A percentile compares a stretch with the other conserved stretches of the same genome.
Conservation (phyloP, 2,113 vertebrate genomes). For the Mixornis gularis region DNA sequence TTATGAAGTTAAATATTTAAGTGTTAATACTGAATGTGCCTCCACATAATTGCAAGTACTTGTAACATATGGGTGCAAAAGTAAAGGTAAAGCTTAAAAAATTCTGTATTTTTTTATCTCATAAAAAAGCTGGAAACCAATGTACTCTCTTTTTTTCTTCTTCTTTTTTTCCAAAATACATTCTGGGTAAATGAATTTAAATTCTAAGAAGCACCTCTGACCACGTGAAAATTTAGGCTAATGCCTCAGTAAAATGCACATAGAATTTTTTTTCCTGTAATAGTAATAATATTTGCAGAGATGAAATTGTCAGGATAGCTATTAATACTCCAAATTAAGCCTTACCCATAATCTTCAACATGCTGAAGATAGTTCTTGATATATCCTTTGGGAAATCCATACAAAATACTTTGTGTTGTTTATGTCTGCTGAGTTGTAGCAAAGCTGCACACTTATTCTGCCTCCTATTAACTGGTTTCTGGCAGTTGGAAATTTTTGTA, state of each 20-base stretch:
- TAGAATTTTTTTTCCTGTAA: background rate
- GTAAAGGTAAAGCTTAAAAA: background rate
- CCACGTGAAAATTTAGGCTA: background rate
- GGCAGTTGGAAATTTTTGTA: background rate
- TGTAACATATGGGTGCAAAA: background rate
- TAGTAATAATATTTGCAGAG: constrained; percentile 7
- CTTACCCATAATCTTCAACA: background rate
- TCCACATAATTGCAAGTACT: background rate
- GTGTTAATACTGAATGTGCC: background rate
- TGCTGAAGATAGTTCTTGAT: background rate
- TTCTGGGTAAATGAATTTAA: background rate
- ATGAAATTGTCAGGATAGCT: constrained; percentile 2
- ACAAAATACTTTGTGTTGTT: background rate
- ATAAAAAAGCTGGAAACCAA: background rate
- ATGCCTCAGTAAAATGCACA: background rate
- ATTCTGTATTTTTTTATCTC: background rate
- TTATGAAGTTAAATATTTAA: background rate
- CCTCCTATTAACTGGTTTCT: background rate
- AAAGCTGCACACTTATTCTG: background rate
- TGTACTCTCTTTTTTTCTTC: background rate
- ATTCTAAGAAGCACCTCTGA: background rate
- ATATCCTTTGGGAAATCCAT: background rate
- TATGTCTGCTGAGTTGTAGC: background rate
- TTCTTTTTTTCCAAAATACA: background rate
- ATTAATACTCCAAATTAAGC: constrained; percentile 16